These are phyloP conservation scores for Augiades crinisus DNA, from an alignment of 2,888 invertebrate species.

Conservation along the genomic window DNA sequence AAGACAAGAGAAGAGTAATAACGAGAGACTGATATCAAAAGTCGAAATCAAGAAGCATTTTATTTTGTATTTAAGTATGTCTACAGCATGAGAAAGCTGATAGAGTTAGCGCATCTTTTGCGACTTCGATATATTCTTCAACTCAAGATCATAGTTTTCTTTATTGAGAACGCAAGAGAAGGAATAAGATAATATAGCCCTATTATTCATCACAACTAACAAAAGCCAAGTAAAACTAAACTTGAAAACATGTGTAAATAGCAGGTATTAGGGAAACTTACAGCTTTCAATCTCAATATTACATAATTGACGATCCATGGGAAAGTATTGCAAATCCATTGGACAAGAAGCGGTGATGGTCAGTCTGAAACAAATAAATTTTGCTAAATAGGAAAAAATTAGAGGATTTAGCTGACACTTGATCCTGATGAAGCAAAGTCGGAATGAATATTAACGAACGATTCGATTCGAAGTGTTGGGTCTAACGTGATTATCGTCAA, in stretches of 20 bases:
- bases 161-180: slow-evolving; percentile 6
- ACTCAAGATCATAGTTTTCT: neutral
- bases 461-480: neutral
- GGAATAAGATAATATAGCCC: slow-evolving; percentile 16
- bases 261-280: slow-evolving; percentile 82
- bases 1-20: slow-evolving; percentile 28
- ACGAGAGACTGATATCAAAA: slow-evolving; percentile 37
- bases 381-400: neutral
- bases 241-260: slow-evolving; percentile 6
- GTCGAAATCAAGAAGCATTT: slow-evolving; percentile 38
- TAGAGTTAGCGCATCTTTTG: slow-evolving; percentile 37
- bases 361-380: slow-evolving; percentile 83
- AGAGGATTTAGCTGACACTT: neutral
- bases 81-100: slow-evolving; percentile 49
- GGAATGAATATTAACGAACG: neutral
- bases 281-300: slow-evolving; percentile 98
- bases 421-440: neutral
- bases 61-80: slow-evolving; percentile 37
- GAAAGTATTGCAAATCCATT: slow-evolving; percentile 97
- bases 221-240: slow-evolving; percentile 22
- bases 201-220: slow-evolving; percentile 16
- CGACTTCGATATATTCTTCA: neutral
- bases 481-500: slow-evolving; percentile 18
- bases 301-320: slow-evolving; percentile 97
- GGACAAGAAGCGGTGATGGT: slow-evolving; percentile 98